Percentiles rank a stretch among this genome's conserved stretches.
Conservation (phyloP, 2,888 invertebrate species). For the Junonia oenone region DNA sequence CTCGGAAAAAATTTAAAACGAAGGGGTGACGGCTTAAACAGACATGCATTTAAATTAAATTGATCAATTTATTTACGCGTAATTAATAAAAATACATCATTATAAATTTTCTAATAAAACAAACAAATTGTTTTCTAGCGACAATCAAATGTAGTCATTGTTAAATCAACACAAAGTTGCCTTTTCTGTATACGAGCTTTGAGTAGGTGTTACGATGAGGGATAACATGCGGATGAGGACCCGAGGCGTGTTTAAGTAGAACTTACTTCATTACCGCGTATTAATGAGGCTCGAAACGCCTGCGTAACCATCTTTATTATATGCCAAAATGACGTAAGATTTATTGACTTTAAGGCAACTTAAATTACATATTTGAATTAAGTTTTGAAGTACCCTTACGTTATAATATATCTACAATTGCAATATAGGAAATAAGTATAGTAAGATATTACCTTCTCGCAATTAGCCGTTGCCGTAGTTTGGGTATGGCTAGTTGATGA, state of each 20-base stretch:
- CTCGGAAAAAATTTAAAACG: conserved; percentile 5
- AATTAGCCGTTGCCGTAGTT: conserved; percentile 90
- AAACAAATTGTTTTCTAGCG: background rate
- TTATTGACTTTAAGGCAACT: conserved; percentile 40
- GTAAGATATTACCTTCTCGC: conserved; percentile 80
- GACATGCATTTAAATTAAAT: background rate
- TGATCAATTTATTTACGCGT: background rate
- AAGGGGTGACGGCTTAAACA: background rate
- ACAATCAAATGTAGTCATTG: conserved; percentile 23
- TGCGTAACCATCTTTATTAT: conserved; percentile 51
- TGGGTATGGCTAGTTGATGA: conserved; percentile 92
- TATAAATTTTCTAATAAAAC: background rate
- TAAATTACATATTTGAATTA: conserved; percentile 1
- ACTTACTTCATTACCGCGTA: conserved; percentile 71
- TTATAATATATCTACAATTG: conserved; percentile 24
- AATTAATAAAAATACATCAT: background rate
- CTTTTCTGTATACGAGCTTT: conserved; percentile 43
- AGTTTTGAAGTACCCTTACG: background rate
- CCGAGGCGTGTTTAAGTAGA: conserved; percentile 69
- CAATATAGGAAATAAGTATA: background rate
- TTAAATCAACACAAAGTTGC: conserved; percentile 44
- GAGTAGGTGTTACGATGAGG: conserved; percentile 44
- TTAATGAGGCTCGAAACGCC: conserved; percentile 63
- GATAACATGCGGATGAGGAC: conserved; percentile 60
- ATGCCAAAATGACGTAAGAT: conserved; percentile 44